Base-by-base conservation (phyloP, 2,888 invertebrate genomes). In the Drosophila tripunctata region DNA sequence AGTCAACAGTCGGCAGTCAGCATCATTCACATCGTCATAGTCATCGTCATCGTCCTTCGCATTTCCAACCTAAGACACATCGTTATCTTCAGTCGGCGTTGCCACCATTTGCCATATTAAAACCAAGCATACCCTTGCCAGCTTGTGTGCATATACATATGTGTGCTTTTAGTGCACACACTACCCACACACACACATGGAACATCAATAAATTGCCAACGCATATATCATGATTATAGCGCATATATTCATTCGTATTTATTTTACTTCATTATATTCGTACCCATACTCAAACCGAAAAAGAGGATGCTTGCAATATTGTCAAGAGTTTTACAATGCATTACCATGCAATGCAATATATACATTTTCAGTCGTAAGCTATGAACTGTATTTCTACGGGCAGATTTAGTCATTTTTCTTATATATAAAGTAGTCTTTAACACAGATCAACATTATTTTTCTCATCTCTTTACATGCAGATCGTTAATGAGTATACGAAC, bases 401-500 rank as follows among this genome's bases (percentile, higher is more conserved):
- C n/a, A n/a, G n/a, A n/a, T n/a, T n/a, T n/a, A n/a, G n/a, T n/a
- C n/a, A n/a, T n/a, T n/a, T n/a, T n/a, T n/a, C n/a, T n/a, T n/a
- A n/a, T n/a, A n/a, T n/a, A n/a, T n/a, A n/a, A n/a, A n/a, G n/a
- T n/a, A n/a, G 3, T 21, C 21, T 21, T 21, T 21, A 21, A 21
- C n/a, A n/a, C n/a, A n/a, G n/a, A n/a, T n/a, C n/a, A n/a, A 21
- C 21, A 21, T 21, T 21, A 21, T 4, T 31, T 3, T 12, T 3
- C 7, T 7, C 12, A 19, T 44, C 12, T n/a, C 30, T 30, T 24
- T 12, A 2, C 33, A n/a, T 65, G 91, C 67, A 91, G 91, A 91
- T 91, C 58, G 96, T 97, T 77, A 98, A 98, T 91, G 98, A 99
- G 89, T 99, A 99, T 92, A 99, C 98, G 61, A 98, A 99, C 91